These are phyloP conservation scores for Scaptomyza graminum DNA, from an alignment of 1,140 invertebrate species.

Conservation along the genomic window DNA sequence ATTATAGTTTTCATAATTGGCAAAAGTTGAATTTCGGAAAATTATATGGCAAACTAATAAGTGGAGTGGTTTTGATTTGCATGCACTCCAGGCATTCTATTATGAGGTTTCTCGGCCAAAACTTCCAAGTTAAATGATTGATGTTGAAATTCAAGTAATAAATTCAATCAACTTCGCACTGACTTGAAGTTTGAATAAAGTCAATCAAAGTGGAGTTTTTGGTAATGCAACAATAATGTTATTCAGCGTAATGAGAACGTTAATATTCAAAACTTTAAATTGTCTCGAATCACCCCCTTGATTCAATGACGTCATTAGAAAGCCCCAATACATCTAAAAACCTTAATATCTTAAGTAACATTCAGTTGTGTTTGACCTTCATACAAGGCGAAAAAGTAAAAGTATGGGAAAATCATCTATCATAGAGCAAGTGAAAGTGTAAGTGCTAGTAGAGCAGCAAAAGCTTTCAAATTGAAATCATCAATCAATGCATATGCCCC, in stretches of 20 bases:
- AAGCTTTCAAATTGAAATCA: slow-evolving; percentile 65
- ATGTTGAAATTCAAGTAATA: slow-evolving; percentile 16
- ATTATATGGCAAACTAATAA: slow-evolving; percentile 76
- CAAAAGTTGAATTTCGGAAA: slow-evolving; percentile 63
- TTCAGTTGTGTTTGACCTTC: not conserved
- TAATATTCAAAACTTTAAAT: not conserved
- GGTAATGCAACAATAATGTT: not conserved
- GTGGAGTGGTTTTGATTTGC: slow-evolving; percentile 63
- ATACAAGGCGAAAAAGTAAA: slow-evolving; percentile 5
- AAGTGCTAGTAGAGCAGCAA: slow-evolving; percentile 24
- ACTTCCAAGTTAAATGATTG: slow-evolving; percentile 32
- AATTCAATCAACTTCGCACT: slow-evolving; percentile 22
- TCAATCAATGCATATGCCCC: slow-evolving; percentile 60
- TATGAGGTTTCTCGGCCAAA: slow-evolving; percentile 4
- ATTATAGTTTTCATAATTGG: slow-evolving; percentile 77
- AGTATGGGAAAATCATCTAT: slow-evolving; percentile 24
- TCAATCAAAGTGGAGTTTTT: slow-evolving; percentile 1
- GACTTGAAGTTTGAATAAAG: not conserved
- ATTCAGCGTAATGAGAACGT: slow-evolving; percentile 17
- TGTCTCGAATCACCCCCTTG: too few species aligned
- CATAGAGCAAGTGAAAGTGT: slow-evolving; percentile 40
- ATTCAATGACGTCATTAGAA: too few species aligned
- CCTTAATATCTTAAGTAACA: not conserved
- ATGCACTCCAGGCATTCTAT: slow-evolving; percentile 18
- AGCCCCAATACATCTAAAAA: too few species aligned